Percentiles rank a stretch among this genome's conserved stretches.
These are phyloP conservation scores for Erebia epiphron DNA, from an alignment of 2,888 invertebrate genomes.

Conservation along the genomic window DNA sequence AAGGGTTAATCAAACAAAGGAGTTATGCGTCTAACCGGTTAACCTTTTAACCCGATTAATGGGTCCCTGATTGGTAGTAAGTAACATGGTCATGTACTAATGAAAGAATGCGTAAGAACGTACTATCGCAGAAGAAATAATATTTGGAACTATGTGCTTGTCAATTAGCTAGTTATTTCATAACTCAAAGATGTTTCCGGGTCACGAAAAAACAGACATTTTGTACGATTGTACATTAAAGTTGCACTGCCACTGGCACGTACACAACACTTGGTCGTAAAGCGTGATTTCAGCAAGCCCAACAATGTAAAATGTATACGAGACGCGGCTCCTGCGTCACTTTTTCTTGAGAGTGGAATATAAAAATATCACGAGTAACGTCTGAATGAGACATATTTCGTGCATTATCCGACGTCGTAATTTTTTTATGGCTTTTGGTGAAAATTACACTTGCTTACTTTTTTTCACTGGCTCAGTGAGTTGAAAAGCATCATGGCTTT, in stretches of 20 bases:
- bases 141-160: too few relatives aligned
- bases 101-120: too few relatives aligned
- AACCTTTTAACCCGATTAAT: too few relatives aligned
- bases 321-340: neutral
- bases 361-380: constrained; percentile 12
- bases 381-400: neutral
- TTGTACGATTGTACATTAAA: constrained; percentile 27
- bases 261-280: constrained; percentile 32
- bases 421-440: neutral
- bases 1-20: too few relatives aligned
- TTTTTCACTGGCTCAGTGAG: too few relatives aligned
- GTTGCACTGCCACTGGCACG: constrained; percentile 31
- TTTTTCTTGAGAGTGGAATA: constrained; percentile 6
- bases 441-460: neutral
- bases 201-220: neutral
- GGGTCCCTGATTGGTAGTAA: too few relatives aligned
- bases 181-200: neutral
- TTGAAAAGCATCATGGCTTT: too few relatives aligned
- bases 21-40: too few relatives aligned
- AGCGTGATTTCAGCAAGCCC: constrained; percentile 27
- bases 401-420: neutral
- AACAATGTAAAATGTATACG: constrained; percentile 13
- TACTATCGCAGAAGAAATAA: too few relatives aligned
- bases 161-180: neutral
- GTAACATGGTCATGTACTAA: too few relatives aligned